Percentiles rank a stretch among this genome's conserved stretches.
These are phyloP conservation scores for Apeira syringaria DNA, from an alignment of 2,888 invertebrate genomes.

Conservation along the genomic window DNA sequence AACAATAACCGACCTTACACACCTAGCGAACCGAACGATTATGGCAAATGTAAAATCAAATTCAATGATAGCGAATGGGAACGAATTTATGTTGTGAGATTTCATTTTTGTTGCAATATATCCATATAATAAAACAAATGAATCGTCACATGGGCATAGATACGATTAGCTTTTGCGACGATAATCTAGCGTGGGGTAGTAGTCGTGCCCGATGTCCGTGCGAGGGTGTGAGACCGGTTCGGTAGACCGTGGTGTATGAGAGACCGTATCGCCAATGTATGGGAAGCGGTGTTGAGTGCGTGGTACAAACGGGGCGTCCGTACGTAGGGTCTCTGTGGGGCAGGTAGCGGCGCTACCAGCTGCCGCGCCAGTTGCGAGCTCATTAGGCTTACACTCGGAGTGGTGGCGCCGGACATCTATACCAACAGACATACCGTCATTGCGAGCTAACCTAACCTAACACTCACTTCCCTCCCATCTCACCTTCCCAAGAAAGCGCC, in stretches of 20 bases:
- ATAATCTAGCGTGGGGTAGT: slow-evolving; percentile 7
- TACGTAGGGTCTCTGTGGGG: slow-evolving; percentile 79
- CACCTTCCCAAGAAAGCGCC: too few species aligned
- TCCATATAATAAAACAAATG: too few species aligned
- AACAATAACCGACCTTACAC: too few species aligned
- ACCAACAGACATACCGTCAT: slow-evolving; percentile 57
- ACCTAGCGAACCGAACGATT: too few species aligned
- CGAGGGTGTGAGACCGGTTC: slow-evolving; percentile 36
- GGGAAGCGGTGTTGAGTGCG: slow-evolving; percentile 81
- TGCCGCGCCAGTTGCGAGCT: slow-evolving; percentile 85
- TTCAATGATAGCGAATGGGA: too few species aligned
- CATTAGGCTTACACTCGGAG: slow-evolving; percentile 73
- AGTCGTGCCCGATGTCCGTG: slow-evolving; percentile 36
- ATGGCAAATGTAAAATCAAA: too few species aligned
- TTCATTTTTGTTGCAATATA: too few species aligned
- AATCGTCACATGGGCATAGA: too few species aligned
- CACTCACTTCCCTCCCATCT: too few species aligned
- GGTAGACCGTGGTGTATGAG: too few species aligned
- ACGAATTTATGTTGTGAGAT: too few species aligned
- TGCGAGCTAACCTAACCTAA: slow-evolving; percentile 22
- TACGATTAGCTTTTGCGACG: slow-evolving; percentile 9
- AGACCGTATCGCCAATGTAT: slow-evolving; percentile 59
- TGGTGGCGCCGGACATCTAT: slow-evolving; percentile 64
- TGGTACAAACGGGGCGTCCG: slow-evolving; percentile 81
- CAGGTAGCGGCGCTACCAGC: slow-evolving; percentile 84